Evolutionary conservation across 2,888 invertebrate genomes (phyloP).

Genomic region (Drosophila subsilvestris): DNA sequence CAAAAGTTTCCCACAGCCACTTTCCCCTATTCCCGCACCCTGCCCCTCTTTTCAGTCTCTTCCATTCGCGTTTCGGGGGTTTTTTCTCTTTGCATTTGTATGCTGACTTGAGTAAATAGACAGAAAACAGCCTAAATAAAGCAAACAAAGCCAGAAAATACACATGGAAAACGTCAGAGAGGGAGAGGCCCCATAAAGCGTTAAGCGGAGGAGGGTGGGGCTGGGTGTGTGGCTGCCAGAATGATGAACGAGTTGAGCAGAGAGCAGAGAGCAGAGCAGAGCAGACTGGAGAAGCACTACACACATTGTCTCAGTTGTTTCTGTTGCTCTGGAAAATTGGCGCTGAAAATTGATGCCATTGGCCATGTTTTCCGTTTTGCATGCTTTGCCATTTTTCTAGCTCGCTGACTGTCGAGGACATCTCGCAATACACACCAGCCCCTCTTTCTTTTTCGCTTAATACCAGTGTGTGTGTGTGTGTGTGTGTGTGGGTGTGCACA

Average conservation of each 20-base stretch:
- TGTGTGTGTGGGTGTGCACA: background rate
- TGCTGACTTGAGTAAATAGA: conserved; percentile 61
- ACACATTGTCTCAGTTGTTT: conserved; percentile 41
- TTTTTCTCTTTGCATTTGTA: conserved; percentile 43
- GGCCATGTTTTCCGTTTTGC: conserved; percentile 56
- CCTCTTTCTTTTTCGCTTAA: background rate
- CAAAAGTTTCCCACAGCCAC: conserved; percentile 12
- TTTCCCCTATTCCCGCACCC: background rate
- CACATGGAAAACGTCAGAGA: conserved; percentile 29
- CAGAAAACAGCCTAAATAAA: conserved; percentile 62
- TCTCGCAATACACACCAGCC: too few relatives aligned
- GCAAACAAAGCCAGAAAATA: conserved; percentile 57
- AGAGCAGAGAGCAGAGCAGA: background rate
- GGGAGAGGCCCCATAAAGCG: conserved; percentile 40
- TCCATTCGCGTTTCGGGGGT: conserved; percentile 14
- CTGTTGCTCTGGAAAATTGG: conserved; percentile 53
- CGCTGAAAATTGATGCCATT: conserved; percentile 60
- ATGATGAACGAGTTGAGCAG: conserved; percentile 10
- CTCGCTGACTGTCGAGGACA: conserved; percentile 40
- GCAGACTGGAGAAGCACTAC: too few relatives aligned
- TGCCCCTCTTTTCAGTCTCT: background rate
- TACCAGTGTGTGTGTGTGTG: background rate
- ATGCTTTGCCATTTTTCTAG: conserved; percentile 51
- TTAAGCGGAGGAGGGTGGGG: background rate
- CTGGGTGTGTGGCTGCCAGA: background rate